A percentile compares a stretch with the other conserved stretches of the same genome.
Evolutionary conservation across 2,888 invertebrate species (phyloP).

Genomic region (Microplitis manilae): DNA sequence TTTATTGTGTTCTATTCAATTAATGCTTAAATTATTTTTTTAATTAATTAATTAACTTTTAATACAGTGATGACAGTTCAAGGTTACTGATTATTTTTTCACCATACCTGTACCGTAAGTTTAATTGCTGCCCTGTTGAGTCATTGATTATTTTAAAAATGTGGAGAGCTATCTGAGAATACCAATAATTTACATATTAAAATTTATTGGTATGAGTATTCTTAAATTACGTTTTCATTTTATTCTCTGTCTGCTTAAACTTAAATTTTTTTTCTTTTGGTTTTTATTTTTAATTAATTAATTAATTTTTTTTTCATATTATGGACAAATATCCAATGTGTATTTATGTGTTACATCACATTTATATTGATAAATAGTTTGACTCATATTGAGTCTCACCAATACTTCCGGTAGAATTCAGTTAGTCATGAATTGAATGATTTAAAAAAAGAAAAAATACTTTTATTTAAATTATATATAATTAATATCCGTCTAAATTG

Average conservation of each 20-base stretch:
- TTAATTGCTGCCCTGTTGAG: too few relatives aligned
- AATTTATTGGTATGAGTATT: not conserved
- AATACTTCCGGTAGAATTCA: constrained; percentile 59
- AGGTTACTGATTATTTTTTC: too few relatives aligned
- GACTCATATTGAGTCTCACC: constrained; percentile 46
- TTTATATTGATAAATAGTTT: constrained; percentile 51
- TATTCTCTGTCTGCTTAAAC: not conserved
- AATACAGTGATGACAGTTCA: too few relatives aligned
- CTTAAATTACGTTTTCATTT: not conserved
- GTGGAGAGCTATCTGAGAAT: too few relatives aligned
- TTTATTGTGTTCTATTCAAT: too few relatives aligned
- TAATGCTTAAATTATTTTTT: too few relatives aligned
- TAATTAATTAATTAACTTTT: too few relatives aligned
- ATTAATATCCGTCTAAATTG: not conserved
- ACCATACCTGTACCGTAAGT: too few relatives aligned
- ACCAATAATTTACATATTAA: constrained; percentile 5
- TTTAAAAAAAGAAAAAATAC: constrained; percentile 9
- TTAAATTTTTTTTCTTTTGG: not conserved
- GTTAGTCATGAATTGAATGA: constrained; percentile 1
- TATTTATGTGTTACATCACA: constrained; percentile 56
- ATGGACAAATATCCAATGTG: not conserved
- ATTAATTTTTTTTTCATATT: constrained; percentile 42
- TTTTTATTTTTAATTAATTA: not conserved
- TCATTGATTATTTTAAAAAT: too few relatives aligned
- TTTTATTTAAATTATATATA: not conserved